These are phyloP conservation scores for Mesoclemmys tuberculata DNA, from an alignment of 2,113 vertebrate genomes.

Conservation along the genomic window DNA sequence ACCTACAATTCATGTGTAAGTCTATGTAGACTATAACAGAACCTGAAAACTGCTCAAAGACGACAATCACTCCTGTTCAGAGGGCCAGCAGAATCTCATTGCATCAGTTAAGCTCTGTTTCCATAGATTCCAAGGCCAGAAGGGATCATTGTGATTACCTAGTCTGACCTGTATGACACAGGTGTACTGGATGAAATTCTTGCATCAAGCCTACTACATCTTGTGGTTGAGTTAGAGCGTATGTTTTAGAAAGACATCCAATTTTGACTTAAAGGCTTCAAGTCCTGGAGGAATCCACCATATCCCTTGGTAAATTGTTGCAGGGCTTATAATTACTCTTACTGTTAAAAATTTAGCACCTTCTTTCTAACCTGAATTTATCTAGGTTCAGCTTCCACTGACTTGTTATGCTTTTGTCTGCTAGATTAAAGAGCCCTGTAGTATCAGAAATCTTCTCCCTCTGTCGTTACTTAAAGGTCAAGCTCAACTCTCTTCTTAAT, in stretches of 20 bases:
- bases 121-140: background rate
- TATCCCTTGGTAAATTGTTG: background rate
- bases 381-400: constrained; percentile 7
- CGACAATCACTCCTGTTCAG: background rate
- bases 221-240: background rate
- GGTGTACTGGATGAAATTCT: background rate
- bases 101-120: background rate
- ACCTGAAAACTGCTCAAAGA: background rate
- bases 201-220: background rate
- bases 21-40: accelerated
- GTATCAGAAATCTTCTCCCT: constrained; percentile 10
- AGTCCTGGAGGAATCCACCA: background rate
- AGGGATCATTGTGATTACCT: background rate
- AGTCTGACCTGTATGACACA: accelerated
- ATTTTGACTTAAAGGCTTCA: background rate
- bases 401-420: background rate
- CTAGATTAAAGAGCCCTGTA: background rate
- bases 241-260: background rate
- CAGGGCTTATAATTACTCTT: constrained; percentile 19
- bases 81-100: background rate
- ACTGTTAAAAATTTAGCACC: background rate
- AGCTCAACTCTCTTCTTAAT: constrained; percentile 17
- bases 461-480: background rate
- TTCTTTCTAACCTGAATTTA: background rate
- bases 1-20: accelerated